Conservation (phyloP, 2,888 invertebrate species). For the Amphipoea oculea region DNA sequence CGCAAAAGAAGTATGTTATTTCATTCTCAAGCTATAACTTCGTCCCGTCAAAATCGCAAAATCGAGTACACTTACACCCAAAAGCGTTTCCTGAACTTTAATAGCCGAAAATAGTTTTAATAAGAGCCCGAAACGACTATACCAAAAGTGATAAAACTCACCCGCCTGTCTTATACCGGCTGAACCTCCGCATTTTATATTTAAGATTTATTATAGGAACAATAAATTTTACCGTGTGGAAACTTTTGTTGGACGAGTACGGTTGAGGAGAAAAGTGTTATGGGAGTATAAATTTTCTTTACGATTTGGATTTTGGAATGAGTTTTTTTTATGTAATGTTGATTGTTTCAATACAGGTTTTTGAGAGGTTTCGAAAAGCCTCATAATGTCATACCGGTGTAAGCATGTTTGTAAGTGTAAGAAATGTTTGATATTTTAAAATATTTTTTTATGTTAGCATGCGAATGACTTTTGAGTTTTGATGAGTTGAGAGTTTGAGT, state of each 20-base stretch:
- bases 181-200: constrained; percentile 74
- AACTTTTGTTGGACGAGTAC: constrained; percentile 66
- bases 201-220: constrained; percentile 76
- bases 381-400: not conserved
- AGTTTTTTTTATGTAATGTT: constrained; percentile 11
- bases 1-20: not conserved
- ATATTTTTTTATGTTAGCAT: not conserved
- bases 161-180: constrained; percentile 57
- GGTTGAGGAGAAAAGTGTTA: constrained; percentile 53
- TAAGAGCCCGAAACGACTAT: constrained; percentile 64
- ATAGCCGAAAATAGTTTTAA: constrained; percentile 63
- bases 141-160: constrained; percentile 68
- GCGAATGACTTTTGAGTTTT: too few relatives aligned
- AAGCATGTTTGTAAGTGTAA: not conserved
- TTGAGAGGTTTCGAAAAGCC: not conserved
- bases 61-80: not conserved
- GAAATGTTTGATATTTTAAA: not conserved
- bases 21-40: not conserved
- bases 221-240: constrained; percentile 80
- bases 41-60: not conserved
- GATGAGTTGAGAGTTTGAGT: too few relatives aligned
- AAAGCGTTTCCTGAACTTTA: constrained; percentile 41
- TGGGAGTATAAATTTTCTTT: constrained; percentile 35
- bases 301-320: constrained; percentile 24
- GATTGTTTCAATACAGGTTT: constrained; percentile 26